Conservation (phyloP, 2,113 vertebrate genomes). For the Martes martes region DNA sequence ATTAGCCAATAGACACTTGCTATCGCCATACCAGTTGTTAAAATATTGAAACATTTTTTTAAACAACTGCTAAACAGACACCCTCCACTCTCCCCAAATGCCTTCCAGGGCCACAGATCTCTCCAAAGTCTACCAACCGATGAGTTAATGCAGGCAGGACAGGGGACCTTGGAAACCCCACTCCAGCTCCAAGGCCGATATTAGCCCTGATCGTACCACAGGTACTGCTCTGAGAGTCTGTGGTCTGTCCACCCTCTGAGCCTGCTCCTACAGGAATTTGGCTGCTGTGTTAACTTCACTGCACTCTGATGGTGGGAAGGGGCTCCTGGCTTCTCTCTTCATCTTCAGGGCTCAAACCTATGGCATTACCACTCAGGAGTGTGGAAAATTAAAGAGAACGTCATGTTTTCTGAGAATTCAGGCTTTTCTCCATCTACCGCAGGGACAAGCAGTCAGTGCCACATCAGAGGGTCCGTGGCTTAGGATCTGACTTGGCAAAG, state of each 20-base stretch:
- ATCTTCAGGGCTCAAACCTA: neutral
- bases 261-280: neutral
- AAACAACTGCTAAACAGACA: neutral
- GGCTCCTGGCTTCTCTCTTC: neutral
- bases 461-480: accelerated
- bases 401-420: neutral
- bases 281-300: neutral
- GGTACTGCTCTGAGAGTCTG: neutral
- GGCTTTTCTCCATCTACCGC: neutral
- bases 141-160: neutral
- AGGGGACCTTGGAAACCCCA: neutral
- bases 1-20: neutral
- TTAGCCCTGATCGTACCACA: neutral
- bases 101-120: neutral
- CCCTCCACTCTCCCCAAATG: neutral
- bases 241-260: accelerated
- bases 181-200: no score
- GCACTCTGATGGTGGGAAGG: neutral
- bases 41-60: neutral
- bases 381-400: neutral
- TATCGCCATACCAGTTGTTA: neutral
- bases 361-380: neutral
- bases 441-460: accelerated
- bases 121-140: neutral
- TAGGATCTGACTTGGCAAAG: neutral